Evolutionary conservation across 2,797 vertebrate species (phyloP).

Genomic region (Notamacropus eugenii): DNA sequence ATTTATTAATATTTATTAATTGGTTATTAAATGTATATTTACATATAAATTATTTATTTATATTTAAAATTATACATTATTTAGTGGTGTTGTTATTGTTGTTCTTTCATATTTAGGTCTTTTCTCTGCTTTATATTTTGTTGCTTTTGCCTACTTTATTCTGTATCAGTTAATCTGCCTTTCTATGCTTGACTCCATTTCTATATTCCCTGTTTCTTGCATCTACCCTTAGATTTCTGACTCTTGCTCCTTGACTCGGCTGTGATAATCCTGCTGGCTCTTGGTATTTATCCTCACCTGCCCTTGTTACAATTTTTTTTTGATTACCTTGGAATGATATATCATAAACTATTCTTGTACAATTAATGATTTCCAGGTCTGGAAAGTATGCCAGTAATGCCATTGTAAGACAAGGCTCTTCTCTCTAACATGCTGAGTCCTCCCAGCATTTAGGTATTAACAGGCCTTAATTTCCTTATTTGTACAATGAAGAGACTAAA

Average conservation of each 20-base stretch:
- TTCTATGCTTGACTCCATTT: too few species aligned
- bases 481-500: too few species aligned
- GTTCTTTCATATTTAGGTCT: too few species aligned
- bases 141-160: too few species aligned
- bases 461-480: too few species aligned
- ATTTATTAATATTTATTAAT: too few species aligned
- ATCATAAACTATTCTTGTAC: constrained; percentile 45
- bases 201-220: neutral
- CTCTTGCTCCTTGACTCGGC: constrained; percentile 43
- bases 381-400: constrained; percentile 48
- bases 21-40: too few species aligned
- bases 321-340: constrained; percentile 52
- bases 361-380: constrained; percentile 42
- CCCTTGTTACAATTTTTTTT: constrained; percentile 56
- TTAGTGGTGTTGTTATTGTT: too few species aligned
- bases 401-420: constrained; percentile 14
- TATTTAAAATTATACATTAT: too few species aligned
- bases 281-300: constrained; percentile 51
- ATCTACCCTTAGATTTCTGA: constrained; percentile 6
- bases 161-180: too few species aligned
- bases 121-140: too few species aligned
- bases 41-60: too few species aligned
- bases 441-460: constrained; percentile 57
- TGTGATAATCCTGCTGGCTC: constrained; percentile 28
- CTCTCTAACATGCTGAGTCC: constrained; percentile 16